Evolutionary conservation across 2,113 vertebrate species (phyloP).

Genomic region (Tricholaema leucomelas): DNA sequence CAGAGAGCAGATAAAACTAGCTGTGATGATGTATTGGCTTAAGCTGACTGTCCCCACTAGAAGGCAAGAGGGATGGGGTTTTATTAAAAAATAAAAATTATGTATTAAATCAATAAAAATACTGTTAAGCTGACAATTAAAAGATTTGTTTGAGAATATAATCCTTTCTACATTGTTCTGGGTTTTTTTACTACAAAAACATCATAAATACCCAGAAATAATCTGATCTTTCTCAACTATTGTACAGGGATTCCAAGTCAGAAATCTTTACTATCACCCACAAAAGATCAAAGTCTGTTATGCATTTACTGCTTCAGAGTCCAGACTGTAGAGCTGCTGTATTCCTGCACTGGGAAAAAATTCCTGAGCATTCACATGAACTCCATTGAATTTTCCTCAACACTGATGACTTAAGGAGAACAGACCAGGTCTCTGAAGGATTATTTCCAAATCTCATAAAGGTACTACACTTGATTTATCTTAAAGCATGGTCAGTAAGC

Average conservation of each 20-base stretch:
- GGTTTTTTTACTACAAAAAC: not conserved
- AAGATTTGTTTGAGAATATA: not conserved
- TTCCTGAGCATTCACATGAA: not conserved
- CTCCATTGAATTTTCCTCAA: not conserved
- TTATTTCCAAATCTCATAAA: not conserved
- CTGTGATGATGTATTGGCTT: not conserved
- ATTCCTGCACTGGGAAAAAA: not conserved
- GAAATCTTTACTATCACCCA: not conserved
- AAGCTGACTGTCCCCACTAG: no score
- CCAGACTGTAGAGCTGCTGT: not conserved
- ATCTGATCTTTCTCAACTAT: not conserved
- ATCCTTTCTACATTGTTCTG: not conserved
- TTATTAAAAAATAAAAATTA: not conserved
- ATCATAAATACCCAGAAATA: not conserved
- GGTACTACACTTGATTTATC: not conserved
- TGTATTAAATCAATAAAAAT: not conserved
- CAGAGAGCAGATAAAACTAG: not conserved
- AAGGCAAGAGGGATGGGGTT: no score
- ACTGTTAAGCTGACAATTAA: not conserved
- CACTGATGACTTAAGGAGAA: not conserved
- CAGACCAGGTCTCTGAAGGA: not conserved
- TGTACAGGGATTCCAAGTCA: not conserved
- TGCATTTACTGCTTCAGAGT: not conserved
- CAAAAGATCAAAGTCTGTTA: not conserved
- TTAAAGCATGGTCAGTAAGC: not conserved